A percentile compares a stretch with the other conserved stretches of the same genome.
Conservation (phyloP, 1,140 invertebrate genomes). For the Formica exsecta region DNA sequence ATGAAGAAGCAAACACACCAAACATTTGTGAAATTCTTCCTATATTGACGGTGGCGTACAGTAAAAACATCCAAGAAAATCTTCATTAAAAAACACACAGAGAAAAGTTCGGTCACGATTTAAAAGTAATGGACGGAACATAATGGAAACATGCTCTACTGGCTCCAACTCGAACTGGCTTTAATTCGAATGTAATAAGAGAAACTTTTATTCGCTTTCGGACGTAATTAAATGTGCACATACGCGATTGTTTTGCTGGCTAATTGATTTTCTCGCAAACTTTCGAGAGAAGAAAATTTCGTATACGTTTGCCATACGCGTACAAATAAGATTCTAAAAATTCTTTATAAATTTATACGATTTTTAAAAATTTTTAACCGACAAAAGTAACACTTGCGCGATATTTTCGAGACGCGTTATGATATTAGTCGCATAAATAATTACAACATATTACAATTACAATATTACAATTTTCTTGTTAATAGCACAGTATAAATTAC, state of each 20-base stretch:
- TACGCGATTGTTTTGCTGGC: constrained; percentile 23
- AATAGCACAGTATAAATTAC: background rate
- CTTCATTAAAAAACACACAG: constrained; percentile 46
- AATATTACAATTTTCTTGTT: background rate
- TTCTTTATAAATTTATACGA: background rate
- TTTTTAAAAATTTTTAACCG: background rate
- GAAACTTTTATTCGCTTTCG: constrained; percentile 29
- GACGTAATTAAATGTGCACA: constrained; percentile 41
- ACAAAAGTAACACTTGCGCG: background rate
- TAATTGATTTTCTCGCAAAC: constrained; percentile 35
- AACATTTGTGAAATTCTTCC: constrained; percentile 56
- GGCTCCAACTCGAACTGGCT: constrained; percentile 1
- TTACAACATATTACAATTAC: background rate
- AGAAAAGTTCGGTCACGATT: constrained; percentile 46
- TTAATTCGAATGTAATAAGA: constrained; percentile 52
- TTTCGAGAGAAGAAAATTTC: background rate
- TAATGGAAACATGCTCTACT: constrained; percentile 37
- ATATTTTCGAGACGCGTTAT: background rate
- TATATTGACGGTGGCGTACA: constrained; percentile 22
- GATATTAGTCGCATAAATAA: background rate
- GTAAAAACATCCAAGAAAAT: constrained; percentile 15
- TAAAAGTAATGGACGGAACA: constrained; percentile 39
- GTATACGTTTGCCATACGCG: background rate
- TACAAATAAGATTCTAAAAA: background rate
- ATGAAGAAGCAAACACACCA: background rate